Percentiles rank a stretch among this genome's conserved stretches.
Conservation (phyloP, 1,140 invertebrate species). For the Zaprionus kolodkinae region DNA sequence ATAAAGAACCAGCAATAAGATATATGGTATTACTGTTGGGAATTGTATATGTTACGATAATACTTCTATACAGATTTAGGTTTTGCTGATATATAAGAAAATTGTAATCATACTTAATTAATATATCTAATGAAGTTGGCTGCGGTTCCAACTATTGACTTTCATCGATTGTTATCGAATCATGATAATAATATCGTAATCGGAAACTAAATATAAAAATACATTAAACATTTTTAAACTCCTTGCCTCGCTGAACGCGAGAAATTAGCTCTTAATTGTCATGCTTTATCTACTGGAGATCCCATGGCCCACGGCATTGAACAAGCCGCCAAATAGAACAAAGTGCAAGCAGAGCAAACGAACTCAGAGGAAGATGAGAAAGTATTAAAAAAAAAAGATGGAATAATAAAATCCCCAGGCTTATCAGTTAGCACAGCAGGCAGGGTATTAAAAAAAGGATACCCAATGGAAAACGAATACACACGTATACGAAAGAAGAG, state of each 20-base stretch:
- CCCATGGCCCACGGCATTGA: slow-evolving; percentile 38
- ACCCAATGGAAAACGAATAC: slow-evolving; percentile 23
- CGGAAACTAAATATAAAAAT: no score
- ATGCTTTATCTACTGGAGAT: slow-evolving; percentile 31
- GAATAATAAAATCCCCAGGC: slow-evolving; percentile 77
- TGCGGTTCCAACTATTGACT: not conserved
- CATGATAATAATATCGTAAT: no score
- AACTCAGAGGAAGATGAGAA: slow-evolving; percentile 42
- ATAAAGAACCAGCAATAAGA: not conserved
- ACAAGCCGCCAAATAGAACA: slow-evolving; percentile 39
- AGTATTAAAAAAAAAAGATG: slow-evolving; percentile 45
- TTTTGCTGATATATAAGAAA: no score
- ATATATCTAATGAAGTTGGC: not conserved
- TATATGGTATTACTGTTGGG: not conserved
- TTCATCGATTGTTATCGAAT: not conserved
- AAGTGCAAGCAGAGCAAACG: slow-evolving; percentile 29
- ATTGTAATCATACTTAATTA: no score
- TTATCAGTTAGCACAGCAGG: slow-evolving; percentile 72
- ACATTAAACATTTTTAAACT: not conserved
- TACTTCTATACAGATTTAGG: no score
- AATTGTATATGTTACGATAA: not conserved
- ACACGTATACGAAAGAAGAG: slow-evolving; percentile 17
- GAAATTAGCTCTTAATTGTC: slow-evolving; percentile 31
- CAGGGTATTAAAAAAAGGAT: slow-evolving; percentile 59
- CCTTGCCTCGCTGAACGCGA: slow-evolving; percentile 2